Percentiles rank a stretch among this genome's conserved stretches.
phyloP scores from a whole-genome alignment of 2,888 invertebrate species.

The Rosalia funebris region DNA sequence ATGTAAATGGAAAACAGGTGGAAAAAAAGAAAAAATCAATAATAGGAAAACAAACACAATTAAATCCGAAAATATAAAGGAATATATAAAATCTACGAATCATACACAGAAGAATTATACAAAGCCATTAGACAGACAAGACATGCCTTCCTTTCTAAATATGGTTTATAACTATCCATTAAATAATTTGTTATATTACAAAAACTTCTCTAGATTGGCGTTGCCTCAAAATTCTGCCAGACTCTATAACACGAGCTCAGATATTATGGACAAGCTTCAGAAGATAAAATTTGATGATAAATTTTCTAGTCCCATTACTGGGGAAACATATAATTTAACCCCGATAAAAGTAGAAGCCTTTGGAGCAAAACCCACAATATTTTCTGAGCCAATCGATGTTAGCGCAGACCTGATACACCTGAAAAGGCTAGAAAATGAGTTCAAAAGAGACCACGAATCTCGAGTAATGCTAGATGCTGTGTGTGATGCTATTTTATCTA shows the following conservation, averaged over 20 bases:
- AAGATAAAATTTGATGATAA: slow-evolving; percentile 30
- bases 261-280: slow-evolving; percentile 32
- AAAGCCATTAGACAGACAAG: not conserved
- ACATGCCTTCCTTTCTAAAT: not conserved
- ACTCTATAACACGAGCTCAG: slow-evolving; percentile 33
- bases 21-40: not conserved
- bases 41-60: too few relatives aligned
- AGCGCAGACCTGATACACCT: slow-evolving; percentile 38
- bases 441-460: slow-evolving; percentile 32
- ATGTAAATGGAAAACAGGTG: not conserved
- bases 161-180: too few relatives aligned
- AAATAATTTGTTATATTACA: not conserved
- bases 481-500: slow-evolving; percentile 43
- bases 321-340: slow-evolving; percentile 37
- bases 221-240: slow-evolving; percentile 39
- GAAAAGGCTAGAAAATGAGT: slow-evolving; percentile 29
- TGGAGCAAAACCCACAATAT: slow-evolving; percentile 9
- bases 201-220: slow-evolving; percentile 41
- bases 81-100: not conserved
- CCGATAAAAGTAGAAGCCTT: slow-evolving; percentile 18
- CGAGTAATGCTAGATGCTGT: slow-evolving; percentile 42
- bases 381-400: slow-evolving; percentile 41
- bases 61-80: too few relatives aligned
- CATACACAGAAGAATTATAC: not conserved
- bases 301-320: slow-evolving; percentile 38